Evolutionary conservation across 2,888 invertebrate genomes (phyloP).

Genomic region (Callyntrura guangdongensis): DNA sequence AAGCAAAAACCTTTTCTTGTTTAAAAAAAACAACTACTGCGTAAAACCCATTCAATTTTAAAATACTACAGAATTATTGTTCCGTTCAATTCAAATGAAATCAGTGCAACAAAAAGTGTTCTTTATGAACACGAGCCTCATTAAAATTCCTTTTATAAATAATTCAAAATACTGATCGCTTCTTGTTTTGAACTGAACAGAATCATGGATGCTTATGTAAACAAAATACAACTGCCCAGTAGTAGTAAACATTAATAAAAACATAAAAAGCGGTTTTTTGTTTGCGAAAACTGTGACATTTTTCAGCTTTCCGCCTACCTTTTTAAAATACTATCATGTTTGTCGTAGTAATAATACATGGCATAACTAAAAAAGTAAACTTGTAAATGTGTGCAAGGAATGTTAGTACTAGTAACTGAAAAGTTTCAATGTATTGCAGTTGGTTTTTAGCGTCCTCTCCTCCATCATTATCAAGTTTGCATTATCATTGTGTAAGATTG

Average conservation of each 20-base stretch:
- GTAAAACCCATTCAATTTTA: background rate
- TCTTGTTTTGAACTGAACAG: slow-evolving; percentile 30
- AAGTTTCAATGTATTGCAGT: slow-evolving; percentile 14
- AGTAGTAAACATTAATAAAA: background rate
- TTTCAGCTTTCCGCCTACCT: background rate
- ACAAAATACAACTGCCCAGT: background rate
- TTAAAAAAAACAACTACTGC: slow-evolving; percentile 21
- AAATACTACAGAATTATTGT: slow-evolving; percentile 1
- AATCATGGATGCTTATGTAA: background rate
- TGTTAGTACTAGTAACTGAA: slow-evolving; percentile 71
- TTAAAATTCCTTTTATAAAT: background rate
- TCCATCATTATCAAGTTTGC: background rate
- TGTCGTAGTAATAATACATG: no score
- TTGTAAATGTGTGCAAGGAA: slow-evolving; percentile 40
- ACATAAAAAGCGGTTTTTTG: background rate
- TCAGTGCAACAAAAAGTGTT: background rate
- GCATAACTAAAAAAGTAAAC: no score
- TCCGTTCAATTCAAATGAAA: background rate
- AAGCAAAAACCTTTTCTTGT: background rate
- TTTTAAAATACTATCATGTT: background rate
- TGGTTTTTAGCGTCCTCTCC: background rate
- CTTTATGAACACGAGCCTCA: background rate
- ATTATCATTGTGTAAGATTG: background rate
- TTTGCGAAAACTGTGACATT: background rate
- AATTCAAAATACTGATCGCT: background rate